These are phyloP conservation scores for Gryllus bimaculatus DNA, from an alignment of 1,140 invertebrate genomes.

Conservation along the genomic window DNA sequence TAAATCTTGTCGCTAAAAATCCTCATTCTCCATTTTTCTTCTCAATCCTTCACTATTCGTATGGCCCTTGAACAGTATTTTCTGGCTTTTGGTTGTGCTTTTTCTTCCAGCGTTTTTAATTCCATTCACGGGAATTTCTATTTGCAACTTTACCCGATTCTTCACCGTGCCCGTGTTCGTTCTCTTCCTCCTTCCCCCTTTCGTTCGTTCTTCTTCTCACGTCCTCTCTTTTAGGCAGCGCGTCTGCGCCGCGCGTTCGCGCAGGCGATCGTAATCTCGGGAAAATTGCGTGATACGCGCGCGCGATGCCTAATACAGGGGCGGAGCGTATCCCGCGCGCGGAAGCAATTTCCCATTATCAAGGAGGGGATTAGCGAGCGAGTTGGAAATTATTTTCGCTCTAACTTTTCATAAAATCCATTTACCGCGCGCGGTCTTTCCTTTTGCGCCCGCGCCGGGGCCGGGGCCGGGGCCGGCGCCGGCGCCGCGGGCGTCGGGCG, in stretches of 20 bases:
- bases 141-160: neutral
- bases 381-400: slow-evolving; percentile 1
- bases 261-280: neutral
- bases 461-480: no score
- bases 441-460: neutral
- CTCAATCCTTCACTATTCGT: no score
- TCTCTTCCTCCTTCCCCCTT: neutral
- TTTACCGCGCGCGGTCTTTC: neutral
- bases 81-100: no score
- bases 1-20: no score
- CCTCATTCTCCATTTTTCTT: no score
- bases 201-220: neutral
- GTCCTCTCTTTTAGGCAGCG: neutral
- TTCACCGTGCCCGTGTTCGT: neutral
- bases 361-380: neutral
- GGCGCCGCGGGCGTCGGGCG: no score
- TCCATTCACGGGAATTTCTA: neutral
- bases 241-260: neutral
- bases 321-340: neutral
- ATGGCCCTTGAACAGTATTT: no score
- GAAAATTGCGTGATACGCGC: neutral
- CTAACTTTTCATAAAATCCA: slow-evolving; percentile 2
- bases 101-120: neutral
- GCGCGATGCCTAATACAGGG: neutral
- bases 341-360: neutral